Base-by-base conservation (phyloP, 2,113 vertebrate genomes). In the Micromys minutus region DNA sequence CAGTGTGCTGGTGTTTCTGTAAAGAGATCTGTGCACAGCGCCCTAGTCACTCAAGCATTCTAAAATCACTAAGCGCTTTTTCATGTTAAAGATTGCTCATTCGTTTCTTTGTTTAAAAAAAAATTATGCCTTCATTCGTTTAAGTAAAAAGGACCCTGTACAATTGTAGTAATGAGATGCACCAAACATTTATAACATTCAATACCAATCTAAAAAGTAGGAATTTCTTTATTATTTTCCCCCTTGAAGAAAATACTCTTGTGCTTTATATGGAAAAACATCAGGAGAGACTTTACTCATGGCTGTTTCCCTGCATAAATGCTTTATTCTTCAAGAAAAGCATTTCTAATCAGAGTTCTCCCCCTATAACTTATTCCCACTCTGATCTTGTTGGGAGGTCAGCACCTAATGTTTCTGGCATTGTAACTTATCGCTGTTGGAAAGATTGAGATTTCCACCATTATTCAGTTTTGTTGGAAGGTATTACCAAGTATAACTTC, bases 401-500 rank as follows among this genome's bases (percentile, higher is more conserved):
- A 97, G 1, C 95, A 90, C 77, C 97, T 97, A 87, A 59, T 90
- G 83, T 95, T 98, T 93, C 74, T 96, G 89, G 95, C 92, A 95
- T 34, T 67, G 86, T 85, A 88, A 97, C 97, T 97, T 97, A 98
- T 98, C 95, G 95, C 22, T 92, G 69, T 89, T 89, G 96, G 88
- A 94, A 94, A 94, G 55, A 95, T 52, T 95, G 79, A 93, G 91
- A 69, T 93, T 91, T 50, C 57, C 34, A 87, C 61, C 93, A 92
- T 92, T 94, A 96, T 97, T 95, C 97, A 95, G n/a, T 63, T 96
- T 96, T 57, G 52, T 97, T 96, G 89, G 93, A 98, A 86, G 71
- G 22, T 92, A 96, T 95, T 50, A 87, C 91, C 93, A 89, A 97
- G 90, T 95, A 88, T 84, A 97, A 97, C 92, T 97, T 83, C 94